Evolutionary conservation across 2,797 vertebrate genomes (phyloP), one percentile per base, ranked within the genome.

Genomic region (Chelidonichthys spinosus): DNA sequence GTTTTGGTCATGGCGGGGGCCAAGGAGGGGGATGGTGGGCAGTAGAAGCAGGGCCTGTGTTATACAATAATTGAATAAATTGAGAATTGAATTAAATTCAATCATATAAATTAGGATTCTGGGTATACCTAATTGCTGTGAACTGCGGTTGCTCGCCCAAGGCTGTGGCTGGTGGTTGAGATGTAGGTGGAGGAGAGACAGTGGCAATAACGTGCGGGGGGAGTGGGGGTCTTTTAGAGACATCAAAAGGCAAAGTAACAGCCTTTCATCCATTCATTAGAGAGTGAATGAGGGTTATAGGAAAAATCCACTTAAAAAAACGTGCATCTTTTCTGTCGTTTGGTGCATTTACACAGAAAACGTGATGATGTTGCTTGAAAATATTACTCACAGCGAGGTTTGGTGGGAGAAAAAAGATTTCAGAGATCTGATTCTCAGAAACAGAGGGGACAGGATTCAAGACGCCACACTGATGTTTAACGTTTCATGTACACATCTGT

Each of bases 91-190:
- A 90, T 91, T 78, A 65, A 84, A 89, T 88, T 60, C 79, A 85
- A 86, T 88, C 5, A 61, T 81, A 81, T 86, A 83, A 88, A 90
- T 91, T 83, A 89, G 75, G 65, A 90, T 88, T 89, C 91, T 82
- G 82, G 56, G 66, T 79, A 63, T 54, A 75, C 56, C 81, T 87
- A 89, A 92, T 91, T 88, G 88, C 83, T 81, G 72, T 83, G 78
- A 83, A 82, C 67, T 82, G 70, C 10, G 39, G 67, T 74, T 78
- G 60, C 55, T 88, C 79, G 85, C 83, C 81, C 53, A 42, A 58
- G 88, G 89, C 82, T 35, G 58, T 13, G 14, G 74, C 68, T 74
- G 15, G 3, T 61, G 63, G 43, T 33, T 5, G 69, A 59, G 63
- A 42, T 56, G 69, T 76, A 72, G 64, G 83, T 53, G 59, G 68